Percentiles rank a stretch among this genome's conserved stretches.
phyloP scores from a whole-genome alignment of 1,140 invertebrate species.

The Belonocnema kinseyi region DNA sequence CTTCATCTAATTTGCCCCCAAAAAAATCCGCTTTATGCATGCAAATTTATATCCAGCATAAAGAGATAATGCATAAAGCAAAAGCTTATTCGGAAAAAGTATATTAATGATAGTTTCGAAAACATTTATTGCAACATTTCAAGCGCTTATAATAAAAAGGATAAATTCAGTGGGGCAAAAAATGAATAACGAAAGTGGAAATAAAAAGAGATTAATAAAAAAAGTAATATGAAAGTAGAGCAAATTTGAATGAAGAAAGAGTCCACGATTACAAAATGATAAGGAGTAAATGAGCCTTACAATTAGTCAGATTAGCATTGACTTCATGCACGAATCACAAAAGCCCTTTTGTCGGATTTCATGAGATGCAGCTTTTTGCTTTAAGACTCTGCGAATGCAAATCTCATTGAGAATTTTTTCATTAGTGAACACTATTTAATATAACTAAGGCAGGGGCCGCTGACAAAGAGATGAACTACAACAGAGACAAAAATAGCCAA shows the following conservation, averaged over 20 bases:
- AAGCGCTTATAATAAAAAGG: background rate
- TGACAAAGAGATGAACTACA: background rate
- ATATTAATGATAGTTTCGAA: background rate
- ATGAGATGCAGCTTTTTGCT: background rate
- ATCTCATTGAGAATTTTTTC: background rate
- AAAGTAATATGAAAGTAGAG: slow-evolving; percentile 28
- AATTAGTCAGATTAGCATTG: background rate
- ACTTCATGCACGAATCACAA: slow-evolving; percentile 9
- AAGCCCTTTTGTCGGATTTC: slow-evolving; percentile 8
- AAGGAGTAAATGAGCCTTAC: slow-evolving; percentile 8
- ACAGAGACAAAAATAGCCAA: background rate
- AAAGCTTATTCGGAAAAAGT: background rate
- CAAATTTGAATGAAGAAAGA: background rate
- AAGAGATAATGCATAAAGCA: too few species aligned
- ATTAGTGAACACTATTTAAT: background rate
- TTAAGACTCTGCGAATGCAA: background rate
- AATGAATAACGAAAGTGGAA: slow-evolving; percentile 1
- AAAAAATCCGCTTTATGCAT: background rate
- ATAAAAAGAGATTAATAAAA: slow-evolving; percentile 24
- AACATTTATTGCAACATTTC: background rate
- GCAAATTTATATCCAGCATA: background rate
- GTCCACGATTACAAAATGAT: slow-evolving; percentile 14
- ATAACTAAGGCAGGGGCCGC: too few species aligned
- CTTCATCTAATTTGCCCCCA: background rate
- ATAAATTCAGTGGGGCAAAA: background rate